These are phyloP conservation scores for Anorthoa munda DNA, from an alignment of 2,888 invertebrate genomes.

Conservation along the genomic window DNA sequence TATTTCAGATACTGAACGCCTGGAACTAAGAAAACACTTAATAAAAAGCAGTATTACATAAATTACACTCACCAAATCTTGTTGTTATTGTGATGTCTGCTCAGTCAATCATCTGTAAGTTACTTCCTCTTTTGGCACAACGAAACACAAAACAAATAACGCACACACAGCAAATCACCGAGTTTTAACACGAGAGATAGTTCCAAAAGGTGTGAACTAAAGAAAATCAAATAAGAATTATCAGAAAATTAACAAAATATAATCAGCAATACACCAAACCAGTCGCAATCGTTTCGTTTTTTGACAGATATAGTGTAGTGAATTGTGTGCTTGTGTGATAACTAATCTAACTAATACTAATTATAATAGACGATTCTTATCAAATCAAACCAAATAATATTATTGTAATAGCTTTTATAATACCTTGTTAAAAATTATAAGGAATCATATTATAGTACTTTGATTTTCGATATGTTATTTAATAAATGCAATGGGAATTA, in stretches of 20 bases:
- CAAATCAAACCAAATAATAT: no score
- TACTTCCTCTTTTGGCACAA: conserved; percentile 53
- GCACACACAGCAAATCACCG: conserved; percentile 39
- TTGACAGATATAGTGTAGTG: conserved; percentile 46
- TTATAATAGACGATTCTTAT: neutral
- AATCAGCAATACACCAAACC: conserved; percentile 30
- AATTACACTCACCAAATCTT: conserved; percentile 64
- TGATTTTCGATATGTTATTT: no score
- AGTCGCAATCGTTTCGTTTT: conserved; percentile 42
- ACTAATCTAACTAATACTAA: no score
- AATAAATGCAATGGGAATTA: no score
- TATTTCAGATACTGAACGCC: neutral
- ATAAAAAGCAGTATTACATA: conserved; percentile 23
- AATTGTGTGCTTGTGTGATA: no score
- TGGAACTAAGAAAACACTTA: neutral
- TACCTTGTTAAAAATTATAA: neutral
- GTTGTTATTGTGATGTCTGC: conserved; percentile 63
- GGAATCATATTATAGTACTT: no score
- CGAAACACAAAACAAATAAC: conserved; percentile 42
- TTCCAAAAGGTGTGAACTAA: conserved; percentile 17
- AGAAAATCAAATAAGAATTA: conserved; percentile 41
- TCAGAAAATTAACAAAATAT: conserved; percentile 50
- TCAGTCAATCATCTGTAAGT: conserved; percentile 39
- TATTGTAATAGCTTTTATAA: no score
- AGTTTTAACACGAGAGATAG: conserved; percentile 20